Conservation (phyloP, 2,113 vertebrate species). For the Calidris pugnax region DNA sequence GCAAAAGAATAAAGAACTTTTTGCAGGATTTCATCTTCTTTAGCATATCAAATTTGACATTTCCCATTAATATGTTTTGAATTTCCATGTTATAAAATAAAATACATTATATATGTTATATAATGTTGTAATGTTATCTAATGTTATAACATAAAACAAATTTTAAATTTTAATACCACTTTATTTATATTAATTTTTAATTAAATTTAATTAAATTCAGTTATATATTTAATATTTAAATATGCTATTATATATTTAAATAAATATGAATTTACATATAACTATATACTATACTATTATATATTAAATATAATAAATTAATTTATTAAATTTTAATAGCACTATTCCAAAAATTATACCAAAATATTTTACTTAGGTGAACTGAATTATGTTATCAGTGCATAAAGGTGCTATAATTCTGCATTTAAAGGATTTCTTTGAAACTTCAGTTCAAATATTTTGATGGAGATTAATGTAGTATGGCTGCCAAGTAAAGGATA, state of each 20-base stretch:
- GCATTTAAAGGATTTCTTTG: neutral
- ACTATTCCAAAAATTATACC: neutral
- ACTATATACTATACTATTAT: too few relatives aligned
- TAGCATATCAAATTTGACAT: neutral
- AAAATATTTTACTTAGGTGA: neutral
- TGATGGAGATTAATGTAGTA: neutral
- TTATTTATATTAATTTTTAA: too few relatives aligned
- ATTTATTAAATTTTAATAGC: too few relatives aligned
- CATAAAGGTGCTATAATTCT: neutral
- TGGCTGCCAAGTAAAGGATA: neutral
- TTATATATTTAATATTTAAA: too few relatives aligned
- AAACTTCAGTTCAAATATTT: neutral
- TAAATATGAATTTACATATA: too few relatives aligned
- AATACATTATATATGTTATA: too few relatives aligned
- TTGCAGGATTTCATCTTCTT: neutral
- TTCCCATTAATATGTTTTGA: neutral
- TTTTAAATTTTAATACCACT: too few relatives aligned
- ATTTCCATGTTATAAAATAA: neutral
- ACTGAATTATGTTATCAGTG: neutral
- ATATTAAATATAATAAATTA: too few relatives aligned
- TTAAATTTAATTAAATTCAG: too few relatives aligned
- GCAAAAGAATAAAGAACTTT: accelerated
- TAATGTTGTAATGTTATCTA: too few relatives aligned
- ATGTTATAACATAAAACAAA: too few relatives aligned
- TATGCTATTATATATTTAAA: too few relatives aligned